phyloP scores from a whole-genome alignment of 2,113 vertebrate species.

The Bubo bubo region DNA sequence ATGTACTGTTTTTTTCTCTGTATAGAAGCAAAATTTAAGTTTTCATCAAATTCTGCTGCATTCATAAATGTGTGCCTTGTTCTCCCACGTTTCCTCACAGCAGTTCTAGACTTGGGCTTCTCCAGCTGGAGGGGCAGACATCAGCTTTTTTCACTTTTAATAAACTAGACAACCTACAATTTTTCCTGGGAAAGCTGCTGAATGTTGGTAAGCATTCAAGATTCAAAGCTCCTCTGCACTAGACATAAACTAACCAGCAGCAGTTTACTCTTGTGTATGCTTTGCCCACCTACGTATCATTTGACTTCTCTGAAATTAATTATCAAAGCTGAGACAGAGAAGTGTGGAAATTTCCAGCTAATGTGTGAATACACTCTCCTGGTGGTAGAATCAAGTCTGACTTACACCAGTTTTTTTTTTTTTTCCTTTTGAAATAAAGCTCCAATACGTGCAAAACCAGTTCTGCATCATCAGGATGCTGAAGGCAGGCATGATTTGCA shows the following conservation, averaged over 20 bases:
- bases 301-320: background rate
- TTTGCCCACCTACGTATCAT: background rate
- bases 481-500: rapidly evolving
- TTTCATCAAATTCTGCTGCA: background rate
- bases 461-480: background rate
- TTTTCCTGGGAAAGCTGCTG: background rate
- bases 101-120: background rate
- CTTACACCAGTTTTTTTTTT: too few species aligned
- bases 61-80: rapidly evolving
- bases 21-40: background rate
- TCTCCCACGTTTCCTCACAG: rapidly evolving
- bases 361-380: rapidly evolving
- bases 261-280: rapidly evolving
- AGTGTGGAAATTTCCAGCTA: background rate
- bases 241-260: background rate
- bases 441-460: rapidly evolving
- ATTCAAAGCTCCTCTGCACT: background rate
- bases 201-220: rapidly evolving
- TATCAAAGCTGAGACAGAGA: background rate
- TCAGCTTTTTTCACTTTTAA: rapidly evolving
- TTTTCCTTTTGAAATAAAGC: background rate
- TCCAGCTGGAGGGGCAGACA: background rate
- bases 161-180: rapidly evolving
- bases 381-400: background rate
- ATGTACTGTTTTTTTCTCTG: background rate